phyloP scores from a whole-genome alignment of 2,888 invertebrate species.

The Suillia variegata region DNA sequence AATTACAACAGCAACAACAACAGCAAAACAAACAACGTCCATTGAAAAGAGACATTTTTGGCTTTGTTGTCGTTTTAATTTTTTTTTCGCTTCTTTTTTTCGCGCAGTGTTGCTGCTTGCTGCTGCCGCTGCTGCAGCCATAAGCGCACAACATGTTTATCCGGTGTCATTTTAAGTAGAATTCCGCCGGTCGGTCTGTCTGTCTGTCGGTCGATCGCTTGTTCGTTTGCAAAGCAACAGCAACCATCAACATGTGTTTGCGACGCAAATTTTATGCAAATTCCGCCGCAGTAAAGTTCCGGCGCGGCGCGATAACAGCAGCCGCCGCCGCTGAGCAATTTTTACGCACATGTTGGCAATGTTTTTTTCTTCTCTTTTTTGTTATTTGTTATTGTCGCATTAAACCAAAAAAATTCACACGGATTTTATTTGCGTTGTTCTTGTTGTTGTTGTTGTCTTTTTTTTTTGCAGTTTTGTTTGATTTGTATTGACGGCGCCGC shows the following conservation, averaged over 20 bases:
- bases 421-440: no score
- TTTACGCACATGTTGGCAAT: constrained; percentile 1
- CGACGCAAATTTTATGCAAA: constrained; percentile 12
- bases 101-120: no score
- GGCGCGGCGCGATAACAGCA: not conserved
- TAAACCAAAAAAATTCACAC: not conserved
- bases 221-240: not conserved
- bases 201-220: no score
- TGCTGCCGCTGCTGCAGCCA: no score
- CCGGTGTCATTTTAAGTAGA: constrained; percentile 22
- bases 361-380: not conserved
- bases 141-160: constrained; percentile 20
- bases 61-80: not conserved
- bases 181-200: no score
- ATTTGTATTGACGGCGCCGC: not conserved
- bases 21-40: not conserved
- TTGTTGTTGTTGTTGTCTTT: not conserved
- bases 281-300: constrained; percentile 2
- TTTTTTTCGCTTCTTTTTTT: not conserved
- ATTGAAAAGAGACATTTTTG: not conserved
- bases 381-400: not conserved
- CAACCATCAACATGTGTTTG: constrained; percentile 12
- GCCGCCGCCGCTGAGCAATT: no score
- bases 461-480: no score
- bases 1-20: not conserved